phyloP scores from a whole-genome alignment of 2,888 invertebrate species.

The Pollenia labialis region DNA sequence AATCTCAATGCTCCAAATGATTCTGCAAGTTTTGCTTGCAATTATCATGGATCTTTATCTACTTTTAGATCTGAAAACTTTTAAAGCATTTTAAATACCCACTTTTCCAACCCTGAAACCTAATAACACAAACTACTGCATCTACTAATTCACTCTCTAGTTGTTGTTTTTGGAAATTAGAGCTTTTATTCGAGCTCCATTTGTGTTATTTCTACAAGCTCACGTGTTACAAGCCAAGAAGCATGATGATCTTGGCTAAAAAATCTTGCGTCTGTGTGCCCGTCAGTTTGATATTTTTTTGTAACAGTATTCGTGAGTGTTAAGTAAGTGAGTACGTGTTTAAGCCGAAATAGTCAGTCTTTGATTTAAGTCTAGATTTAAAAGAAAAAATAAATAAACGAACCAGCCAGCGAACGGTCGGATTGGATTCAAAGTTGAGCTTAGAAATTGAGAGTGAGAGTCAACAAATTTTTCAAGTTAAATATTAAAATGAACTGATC shows the following conservation, averaged over 20 bases:
- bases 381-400: slow-evolving; percentile 1
- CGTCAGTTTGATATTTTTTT: background rate
- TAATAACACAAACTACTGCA: background rate
- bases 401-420: no score
- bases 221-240: slow-evolving; percentile 55
- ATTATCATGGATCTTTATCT: no score
- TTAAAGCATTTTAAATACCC: no score
- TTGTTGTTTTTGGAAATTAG: background rate
- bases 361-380: slow-evolving; percentile 9
- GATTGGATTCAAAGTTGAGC: slow-evolving; percentile 43
- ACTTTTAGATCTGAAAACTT: no score
- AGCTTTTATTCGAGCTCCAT: slow-evolving; percentile 28
- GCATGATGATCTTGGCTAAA: slow-evolving; percentile 33
- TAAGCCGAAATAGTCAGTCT: slow-evolving; percentile 3
- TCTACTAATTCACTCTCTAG: slow-evolving; percentile 23
- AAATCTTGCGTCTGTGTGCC: background rate
- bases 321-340: slow-evolving; percentile 27
- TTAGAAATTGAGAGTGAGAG: slow-evolving; percentile 72
- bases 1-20: no score
- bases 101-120: background rate
- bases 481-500: slow-evolving; percentile 11
- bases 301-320: slow-evolving; percentile 12
- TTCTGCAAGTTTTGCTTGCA: no score
- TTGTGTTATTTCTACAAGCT: slow-evolving; percentile 29
- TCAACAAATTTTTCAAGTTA: background rate